Evolutionary conservation across 1,140 invertebrate genomes (phyloP), one percentile per base, ranked within the genome.

Genomic region (Drosophila oshimai): DNA sequence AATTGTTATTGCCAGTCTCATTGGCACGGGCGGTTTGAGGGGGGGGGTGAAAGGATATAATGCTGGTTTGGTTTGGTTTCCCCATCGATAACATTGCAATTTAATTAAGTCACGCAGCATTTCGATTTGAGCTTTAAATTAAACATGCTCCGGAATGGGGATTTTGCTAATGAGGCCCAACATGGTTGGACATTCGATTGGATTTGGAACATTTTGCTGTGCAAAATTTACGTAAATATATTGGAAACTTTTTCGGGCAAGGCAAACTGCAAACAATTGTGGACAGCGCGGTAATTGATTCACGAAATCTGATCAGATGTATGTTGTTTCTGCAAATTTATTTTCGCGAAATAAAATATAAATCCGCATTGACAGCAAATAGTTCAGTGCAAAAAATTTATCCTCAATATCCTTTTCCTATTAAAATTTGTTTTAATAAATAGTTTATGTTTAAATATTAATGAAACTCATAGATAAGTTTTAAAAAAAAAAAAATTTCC

Each of bases 41-140:
- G 1, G n/a, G 2, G 6, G 26, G n/a, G 12, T 0, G 10, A 49
- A 34, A 31, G 37, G 45, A 37, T 33, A 37, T 33, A 46, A 29
- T 24, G 9, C 9, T 22, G 29, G 13, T n/a, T n/a, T n/a, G n/a
- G n/a, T n/a, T n/a, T n/a, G n/a, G n/a, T 0, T 33, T 15, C 28
- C 68, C 28, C 20, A 7, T 42, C 69, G 34, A 58, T 72, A 37
- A 29, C 80, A 86, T 73, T 86, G 81, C 80, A 80, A 84, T 86
- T 80, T 84, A 84, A 84, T 84, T 84, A 80, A 84, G 80, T 84
- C 80, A 84, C 80, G 80, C 80, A 84, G 62, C 71, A 86, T 84
- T 73, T 86, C 75, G 67, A 84, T 72, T 75, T 39, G 9, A 36
- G 80, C 60, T 75, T 86, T 80, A 75, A 78, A 84, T 84, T 84